These are phyloP conservation scores for Brachyopa scutellaris DNA, from an alignment of 2,888 invertebrate species.

Conservation along the genomic window DNA sequence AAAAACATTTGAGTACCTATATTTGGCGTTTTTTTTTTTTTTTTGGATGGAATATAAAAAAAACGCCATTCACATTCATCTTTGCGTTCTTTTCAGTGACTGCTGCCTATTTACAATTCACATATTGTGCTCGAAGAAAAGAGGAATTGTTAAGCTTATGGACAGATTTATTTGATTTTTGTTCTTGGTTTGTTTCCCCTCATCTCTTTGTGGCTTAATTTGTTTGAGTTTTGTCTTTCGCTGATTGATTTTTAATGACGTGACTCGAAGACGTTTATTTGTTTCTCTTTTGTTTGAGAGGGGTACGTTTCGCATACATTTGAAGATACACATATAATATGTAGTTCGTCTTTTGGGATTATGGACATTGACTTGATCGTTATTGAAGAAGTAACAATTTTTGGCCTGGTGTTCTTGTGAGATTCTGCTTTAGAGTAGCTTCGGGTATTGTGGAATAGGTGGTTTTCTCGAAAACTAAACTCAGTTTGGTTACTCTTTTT, in stretches of 20 bases:
- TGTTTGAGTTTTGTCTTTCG: conserved; percentile 42
- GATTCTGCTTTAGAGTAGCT: too few species aligned
- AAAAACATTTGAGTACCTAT: conserved; percentile 34
- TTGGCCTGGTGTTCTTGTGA: too few species aligned
- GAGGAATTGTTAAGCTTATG: conserved; percentile 27
- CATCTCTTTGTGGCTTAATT: conserved; percentile 46
- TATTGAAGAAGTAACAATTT: too few species aligned
- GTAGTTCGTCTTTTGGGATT: too few species aligned
- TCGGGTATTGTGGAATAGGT: too few species aligned
- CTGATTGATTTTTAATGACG: conserved; percentile 62
- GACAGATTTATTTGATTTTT: conserved; percentile 2
- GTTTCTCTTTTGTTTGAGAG: background rate
- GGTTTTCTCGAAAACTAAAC: too few species aligned
- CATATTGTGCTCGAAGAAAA: conserved; percentile 19
- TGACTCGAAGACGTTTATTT: background rate
- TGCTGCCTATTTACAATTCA: conserved; percentile 57
- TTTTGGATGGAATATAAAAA: background rate
- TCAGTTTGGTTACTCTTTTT: too few species aligned
- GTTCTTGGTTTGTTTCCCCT: conserved; percentile 1
- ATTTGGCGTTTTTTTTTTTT: too few species aligned
- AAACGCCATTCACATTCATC: conserved; percentile 41
- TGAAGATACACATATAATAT: too few species aligned
- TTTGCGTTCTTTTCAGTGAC: conserved; percentile 40
- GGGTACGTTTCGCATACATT: too few species aligned
- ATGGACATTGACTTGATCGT: too few species aligned